Conservation (phyloP, 2,888 invertebrate genomes). For the Chouioia cunea region DNA sequence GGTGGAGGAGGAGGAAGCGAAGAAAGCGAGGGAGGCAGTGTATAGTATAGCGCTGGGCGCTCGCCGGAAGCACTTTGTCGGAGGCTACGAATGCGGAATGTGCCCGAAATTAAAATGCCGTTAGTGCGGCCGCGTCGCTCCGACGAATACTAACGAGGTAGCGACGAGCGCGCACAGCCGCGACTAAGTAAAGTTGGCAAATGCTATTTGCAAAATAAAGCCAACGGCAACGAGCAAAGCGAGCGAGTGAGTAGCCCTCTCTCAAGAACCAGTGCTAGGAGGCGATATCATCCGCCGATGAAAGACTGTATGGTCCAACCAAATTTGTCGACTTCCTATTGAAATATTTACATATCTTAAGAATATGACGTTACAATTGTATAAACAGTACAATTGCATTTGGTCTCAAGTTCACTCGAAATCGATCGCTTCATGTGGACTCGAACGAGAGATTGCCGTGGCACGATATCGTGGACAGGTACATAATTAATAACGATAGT, state of each 20-base stretch:
- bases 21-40: not conserved
- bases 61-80: slow-evolving; percentile 52
- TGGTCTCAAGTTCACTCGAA: too few relatives aligned
- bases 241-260: slow-evolving; percentile 1
- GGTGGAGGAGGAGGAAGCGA: not conserved
- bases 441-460: not conserved
- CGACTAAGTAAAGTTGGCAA: slow-evolving; percentile 52
- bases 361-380: too few relatives aligned
- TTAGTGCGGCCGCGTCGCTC: slow-evolving; percentile 49
- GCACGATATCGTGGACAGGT: not conserved
- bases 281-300: slow-evolving; percentile 31
- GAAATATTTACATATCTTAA: too few relatives aligned
- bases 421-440: too few relatives aligned
- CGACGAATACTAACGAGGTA: slow-evolving; percentile 57
- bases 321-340: too few relatives aligned
- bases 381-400: too few relatives aligned
- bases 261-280: not conserved
- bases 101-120: slow-evolving; percentile 58
- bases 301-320: too few relatives aligned
- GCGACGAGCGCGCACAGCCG: slow-evolving; percentile 13
- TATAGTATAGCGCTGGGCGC: slow-evolving; percentile 2
- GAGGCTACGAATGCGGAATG: slow-evolving; percentile 52
- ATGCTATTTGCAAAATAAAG: slow-evolving; percentile 61
- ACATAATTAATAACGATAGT: slow-evolving; percentile 27
- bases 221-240: slow-evolving; percentile 36